These are phyloP conservation scores for Deilephila porcellus DNA, from an alignment of 2,888 invertebrate genomes.

Conservation along the genomic window DNA sequence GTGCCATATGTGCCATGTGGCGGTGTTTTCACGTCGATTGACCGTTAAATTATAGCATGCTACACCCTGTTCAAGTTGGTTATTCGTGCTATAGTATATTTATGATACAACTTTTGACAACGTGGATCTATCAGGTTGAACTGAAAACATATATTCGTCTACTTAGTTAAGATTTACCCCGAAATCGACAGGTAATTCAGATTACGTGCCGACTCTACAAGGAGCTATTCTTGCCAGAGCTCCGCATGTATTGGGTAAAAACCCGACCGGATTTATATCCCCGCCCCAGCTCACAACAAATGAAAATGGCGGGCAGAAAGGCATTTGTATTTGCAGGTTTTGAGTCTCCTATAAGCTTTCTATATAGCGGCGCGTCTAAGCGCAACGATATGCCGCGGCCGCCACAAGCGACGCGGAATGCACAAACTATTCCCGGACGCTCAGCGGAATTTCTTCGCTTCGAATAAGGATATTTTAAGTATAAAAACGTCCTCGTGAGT, in stretches of 20 bases:
- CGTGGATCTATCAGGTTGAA: too few relatives aligned
- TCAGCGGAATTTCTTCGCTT: slow-evolving; percentile 57
- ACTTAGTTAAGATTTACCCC: too few relatives aligned
- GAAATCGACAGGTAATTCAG: background rate
- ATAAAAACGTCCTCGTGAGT: slow-evolving; percentile 56
- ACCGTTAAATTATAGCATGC: too few relatives aligned
- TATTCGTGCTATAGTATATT: too few relatives aligned
- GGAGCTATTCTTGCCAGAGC: background rate
- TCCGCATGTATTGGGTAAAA: slow-evolving; percentile 1
- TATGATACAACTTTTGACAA: too few relatives aligned
- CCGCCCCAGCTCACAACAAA: slow-evolving; percentile 5
- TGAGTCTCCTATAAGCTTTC: slow-evolving; percentile 19
- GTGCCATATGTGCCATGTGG: too few relatives aligned
- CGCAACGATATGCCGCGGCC: slow-evolving; percentile 60
- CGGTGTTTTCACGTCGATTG: too few relatives aligned
- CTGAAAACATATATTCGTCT: too few relatives aligned
- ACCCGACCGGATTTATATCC: slow-evolving; percentile 8
- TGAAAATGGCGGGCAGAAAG: slow-evolving; percentile 28
- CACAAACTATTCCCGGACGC: slow-evolving; percentile 62
- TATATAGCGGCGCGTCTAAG: slow-evolving; percentile 33
- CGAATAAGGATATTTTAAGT: slow-evolving; percentile 57
- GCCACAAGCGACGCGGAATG: slow-evolving; percentile 60
- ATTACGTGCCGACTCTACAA: background rate
- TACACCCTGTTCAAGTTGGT: too few relatives aligned
- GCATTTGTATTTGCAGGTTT: slow-evolving; percentile 21